phyloP scores from a whole-genome alignment of 2,113 vertebrate species.

The Leucopsar rothschildi region DNA sequence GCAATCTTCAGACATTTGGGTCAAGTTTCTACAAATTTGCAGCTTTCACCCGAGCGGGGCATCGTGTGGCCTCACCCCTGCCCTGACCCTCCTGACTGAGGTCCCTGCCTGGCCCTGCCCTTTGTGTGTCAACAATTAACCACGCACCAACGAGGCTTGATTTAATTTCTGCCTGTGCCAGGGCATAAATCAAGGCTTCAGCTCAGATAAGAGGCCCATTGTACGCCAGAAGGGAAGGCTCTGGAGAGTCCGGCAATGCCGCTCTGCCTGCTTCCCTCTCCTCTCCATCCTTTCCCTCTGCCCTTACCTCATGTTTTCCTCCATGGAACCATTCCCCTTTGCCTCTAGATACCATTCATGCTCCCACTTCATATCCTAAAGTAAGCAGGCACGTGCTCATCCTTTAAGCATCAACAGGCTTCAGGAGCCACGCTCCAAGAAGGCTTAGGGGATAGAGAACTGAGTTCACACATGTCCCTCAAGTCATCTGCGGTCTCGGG shows the following conservation, averaged over 20 bases:
- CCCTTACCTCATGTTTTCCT: background rate
- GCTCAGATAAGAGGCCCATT: conserved; percentile 24
- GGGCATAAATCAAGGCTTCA: conserved; percentile 32
- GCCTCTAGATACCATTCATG: rapidly evolving
- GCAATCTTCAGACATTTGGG: conserved; percentile 72
- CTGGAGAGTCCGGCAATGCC: rapidly evolving
- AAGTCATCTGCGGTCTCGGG: rapidly evolving
- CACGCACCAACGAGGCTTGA: background rate
- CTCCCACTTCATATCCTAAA: background rate
- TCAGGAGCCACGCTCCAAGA: background rate
- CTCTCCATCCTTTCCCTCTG: background rate
- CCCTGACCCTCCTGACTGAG: conserved; percentile 58
- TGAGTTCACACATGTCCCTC: background rate
- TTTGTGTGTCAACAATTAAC: conserved; percentile 66
- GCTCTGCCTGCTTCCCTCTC: background rate
- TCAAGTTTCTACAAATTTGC: conserved; percentile 77
- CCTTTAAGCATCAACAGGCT: background rate
- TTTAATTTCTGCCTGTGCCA: conserved; percentile 51
- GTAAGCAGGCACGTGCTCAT: background rate
- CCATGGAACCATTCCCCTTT: background rate
- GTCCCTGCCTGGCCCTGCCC: conserved; percentile 46
- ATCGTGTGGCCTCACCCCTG: conserved; percentile 52
- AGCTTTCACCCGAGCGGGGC: conserved; percentile 54
- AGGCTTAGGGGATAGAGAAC: background rate
- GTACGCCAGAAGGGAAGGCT: background rate